phyloP scores from a whole-genome alignment of 2,888 invertebrate genomes.

The Caenorhabditis wallacei region DNA sequence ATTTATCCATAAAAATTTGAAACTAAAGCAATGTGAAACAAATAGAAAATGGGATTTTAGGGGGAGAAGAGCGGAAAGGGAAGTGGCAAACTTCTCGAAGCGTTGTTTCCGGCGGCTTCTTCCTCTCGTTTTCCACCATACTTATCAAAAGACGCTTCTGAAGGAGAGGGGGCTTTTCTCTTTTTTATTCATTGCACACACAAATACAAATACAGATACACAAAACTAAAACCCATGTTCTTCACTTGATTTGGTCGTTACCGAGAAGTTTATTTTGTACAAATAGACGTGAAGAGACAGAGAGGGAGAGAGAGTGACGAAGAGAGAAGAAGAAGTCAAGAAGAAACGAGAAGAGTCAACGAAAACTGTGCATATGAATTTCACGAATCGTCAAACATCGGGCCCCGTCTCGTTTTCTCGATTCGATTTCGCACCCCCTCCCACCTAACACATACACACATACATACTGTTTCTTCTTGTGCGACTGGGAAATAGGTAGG shows the following conservation, averaged over 20 bases:
- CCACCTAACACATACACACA: constrained; percentile 40
- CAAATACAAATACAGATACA: constrained; percentile 15
- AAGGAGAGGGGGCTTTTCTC: constrained; percentile 15
- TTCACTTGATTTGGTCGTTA: constrained; percentile 62
- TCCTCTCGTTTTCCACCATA: constrained; percentile 9
- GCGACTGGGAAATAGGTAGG: constrained; percentile 2
- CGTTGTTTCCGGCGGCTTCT: constrained; percentile 36
- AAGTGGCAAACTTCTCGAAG: constrained; percentile 33
- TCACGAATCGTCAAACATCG: constrained; percentile 67
- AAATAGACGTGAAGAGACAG: constrained; percentile 46
- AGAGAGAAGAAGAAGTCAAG: constrained; percentile 23
- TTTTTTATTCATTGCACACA: constrained; percentile 46
- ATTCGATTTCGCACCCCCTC: constrained; percentile 37
- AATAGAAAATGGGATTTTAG: background rate
- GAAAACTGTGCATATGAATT: constrained; percentile 66
- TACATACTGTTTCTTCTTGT: constrained; percentile 62
- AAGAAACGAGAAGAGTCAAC: constrained; percentile 60
- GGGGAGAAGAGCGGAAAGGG: constrained; percentile 24
- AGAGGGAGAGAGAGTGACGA: no score
- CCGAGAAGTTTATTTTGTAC: constrained; percentile 62
- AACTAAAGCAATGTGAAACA: constrained; percentile 15
- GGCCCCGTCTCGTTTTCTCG: constrained; percentile 33
- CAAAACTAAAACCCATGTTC: constrained; percentile 58
- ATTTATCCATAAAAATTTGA: constrained; percentile 56
- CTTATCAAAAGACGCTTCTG: constrained; percentile 31